Percentiles rank a stretch among this genome's conserved stretches.
phyloP scores from a whole-genome alignment of 2,113 vertebrate genomes.

The Tyrannus savana region DNA sequence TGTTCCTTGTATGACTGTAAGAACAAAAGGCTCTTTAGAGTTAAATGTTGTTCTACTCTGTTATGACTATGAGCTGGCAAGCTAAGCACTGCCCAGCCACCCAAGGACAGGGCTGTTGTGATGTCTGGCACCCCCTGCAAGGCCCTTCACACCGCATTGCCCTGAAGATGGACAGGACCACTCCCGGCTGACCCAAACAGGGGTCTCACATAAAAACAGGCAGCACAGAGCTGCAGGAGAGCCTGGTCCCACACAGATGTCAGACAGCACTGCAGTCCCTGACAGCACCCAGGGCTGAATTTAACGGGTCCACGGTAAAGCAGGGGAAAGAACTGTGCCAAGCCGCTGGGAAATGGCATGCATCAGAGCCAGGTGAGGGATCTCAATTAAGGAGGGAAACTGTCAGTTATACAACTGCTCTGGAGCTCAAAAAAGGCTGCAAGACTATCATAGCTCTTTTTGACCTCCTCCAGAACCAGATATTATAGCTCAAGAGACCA shows the following conservation, averaged over 20 bases:
- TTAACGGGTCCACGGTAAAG: accelerated
- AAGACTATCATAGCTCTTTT: not conserved
- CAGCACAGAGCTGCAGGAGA: not conserved
- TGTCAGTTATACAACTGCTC: not conserved
- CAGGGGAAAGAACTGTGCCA: not conserved
- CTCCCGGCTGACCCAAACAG: accelerated
- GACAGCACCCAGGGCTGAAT: not conserved
- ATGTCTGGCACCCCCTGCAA: not conserved
- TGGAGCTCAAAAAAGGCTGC: not conserved
- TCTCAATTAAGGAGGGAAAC: not conserved
- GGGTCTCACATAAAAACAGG: not conserved
- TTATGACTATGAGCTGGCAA: not conserved
- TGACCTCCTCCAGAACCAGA: not conserved
- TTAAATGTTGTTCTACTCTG: not conserved
- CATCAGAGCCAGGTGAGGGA: not conserved
- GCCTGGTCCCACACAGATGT: accelerated
- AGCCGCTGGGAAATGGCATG: not conserved
- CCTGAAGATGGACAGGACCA: not conserved
- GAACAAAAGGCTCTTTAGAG: not conserved
- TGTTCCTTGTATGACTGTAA: not conserved
- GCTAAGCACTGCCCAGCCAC: not conserved
- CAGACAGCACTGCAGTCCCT: not conserved
- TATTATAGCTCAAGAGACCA: not conserved
- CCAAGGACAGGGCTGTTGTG: not conserved
- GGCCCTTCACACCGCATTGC: not conserved